Base-by-base conservation (phyloP, 53 echinoderm and acorn worm genomes). In the Astropecten irregularis region DNA sequence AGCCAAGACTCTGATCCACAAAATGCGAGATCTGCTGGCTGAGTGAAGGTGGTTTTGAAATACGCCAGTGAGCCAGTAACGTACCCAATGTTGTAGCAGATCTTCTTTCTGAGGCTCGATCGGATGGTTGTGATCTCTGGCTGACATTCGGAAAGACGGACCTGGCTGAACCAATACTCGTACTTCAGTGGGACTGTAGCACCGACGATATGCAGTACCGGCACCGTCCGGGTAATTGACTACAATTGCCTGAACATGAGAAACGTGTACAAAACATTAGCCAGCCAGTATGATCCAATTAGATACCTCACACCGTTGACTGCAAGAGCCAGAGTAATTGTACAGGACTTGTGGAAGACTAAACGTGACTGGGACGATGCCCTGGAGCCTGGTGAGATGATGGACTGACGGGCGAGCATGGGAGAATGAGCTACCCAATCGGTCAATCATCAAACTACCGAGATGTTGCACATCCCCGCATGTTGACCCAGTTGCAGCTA, bases 1-100 rank as follows among this genome's bases (percentile, higher is more conserved):
- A n/a, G n/a, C n/a, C n/a, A n/a, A n/a, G n/a, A n/a, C n/a, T n/a
- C n/a, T n/a, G n/a, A n/a, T n/a, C n/a, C n/a, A n/a, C n/a, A n/a
- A n/a, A n/a, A n/a, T n/a, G n/a, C n/a, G 38, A 71, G 10, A 28
- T 84, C 31, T 42, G 51, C n/a, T 44, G 39, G 2, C 60, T 84
- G 2, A 31, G 40, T 6, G 28, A 40, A 29, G 84, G 56, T 20
- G 74, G 85, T 14, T 85, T 85, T 4, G 44, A 85, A 15, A 63
- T 85, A 33, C 44, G 85, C 16, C 85, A 74, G 63, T 74, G 74
- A 74, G 49, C 85, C 1, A 64, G 64, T 14, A 74, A 74, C 13
- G 34, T 58, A 1, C 47, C 49, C 22, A 16, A 62, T 1, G 74
- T 62, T 16, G 46, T 85, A 0, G 42, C 36, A 0, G 85, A 65